Base-by-base conservation (phyloP, 2,113 vertebrate species). In the Setophaga kirtlandii region DNA sequence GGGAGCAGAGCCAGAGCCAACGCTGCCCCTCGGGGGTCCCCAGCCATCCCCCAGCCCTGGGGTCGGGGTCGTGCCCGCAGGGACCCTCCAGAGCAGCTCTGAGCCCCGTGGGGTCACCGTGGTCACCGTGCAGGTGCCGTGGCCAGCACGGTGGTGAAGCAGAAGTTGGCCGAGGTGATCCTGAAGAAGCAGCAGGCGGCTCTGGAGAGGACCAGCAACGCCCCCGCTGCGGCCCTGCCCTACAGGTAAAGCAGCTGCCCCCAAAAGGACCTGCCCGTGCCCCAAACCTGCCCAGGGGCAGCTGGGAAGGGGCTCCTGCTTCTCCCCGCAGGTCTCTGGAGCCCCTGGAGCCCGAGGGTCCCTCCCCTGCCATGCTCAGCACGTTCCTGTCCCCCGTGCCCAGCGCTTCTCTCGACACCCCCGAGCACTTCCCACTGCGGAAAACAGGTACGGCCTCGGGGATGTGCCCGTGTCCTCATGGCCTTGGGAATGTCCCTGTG, bases 121-220 rank as follows among this genome's bases (percentile, higher is more conserved):
- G 44, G 11, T 69, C 23, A 42, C 20, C 10, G 13, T 13, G 37
- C 67, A 99, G 99, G 99, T 97, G 99, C 99, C 4, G 98, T 99
- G 44, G 98, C 99, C 96, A 99, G 99, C 98, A 98, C 98, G 3
- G 98, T 98, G 76, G 99, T 99, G 39, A 99, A 98, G 96, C 98
- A 99, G 98, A 99, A 99, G 86, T 97, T 99, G 91, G 98, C 98
- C 1, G 98, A 99, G 90, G 98, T 99, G 85, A 99, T 99, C 92
- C 98, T 99, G 67, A 99, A 99, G 95, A 99, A 99, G 93, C 98
- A 99, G 41, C 98, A 99, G 96, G 98, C 99, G 16, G 98, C 98
- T 31, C 97, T 98, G 80, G 98, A 99, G 90, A 98, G 98, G 87
- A 97, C 97, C 50, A 98, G 97, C 91, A 97, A 84, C 23, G 6